These are phyloP conservation scores for Microplitis deprimator DNA, from an alignment of 2,888 invertebrate species.

Conservation along the genomic window DNA sequence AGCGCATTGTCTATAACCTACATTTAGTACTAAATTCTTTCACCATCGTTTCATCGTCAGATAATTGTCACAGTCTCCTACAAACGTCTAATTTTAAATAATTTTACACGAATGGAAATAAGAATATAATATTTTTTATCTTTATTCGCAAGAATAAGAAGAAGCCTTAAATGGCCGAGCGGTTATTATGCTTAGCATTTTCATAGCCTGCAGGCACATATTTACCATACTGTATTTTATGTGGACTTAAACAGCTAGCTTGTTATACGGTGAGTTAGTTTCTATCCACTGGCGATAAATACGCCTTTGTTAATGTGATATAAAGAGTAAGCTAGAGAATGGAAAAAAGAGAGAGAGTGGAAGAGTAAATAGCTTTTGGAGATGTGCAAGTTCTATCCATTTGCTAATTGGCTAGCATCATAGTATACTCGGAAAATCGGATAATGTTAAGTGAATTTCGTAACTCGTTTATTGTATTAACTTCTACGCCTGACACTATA, in stretches of 20 bases:
- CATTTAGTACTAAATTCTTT: neutral
- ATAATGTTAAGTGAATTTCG: slow-evolving; percentile 35
- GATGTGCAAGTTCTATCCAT: slow-evolving; percentile 31
- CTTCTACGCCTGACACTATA: neutral
- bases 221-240: slow-evolving; percentile 14
- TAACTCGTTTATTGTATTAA: slow-evolving; percentile 23
- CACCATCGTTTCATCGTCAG: neutral
- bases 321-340: slow-evolving; percentile 5
- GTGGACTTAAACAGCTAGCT: slow-evolving; percentile 7
- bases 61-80: neutral
- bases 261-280: neutral
- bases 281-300: slow-evolving; percentile 23
- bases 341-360: neutral
- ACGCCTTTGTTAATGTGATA: slow-evolving; percentile 24
- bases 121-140: neutral
- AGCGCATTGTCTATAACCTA: neutral
- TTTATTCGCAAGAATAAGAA: neutral
- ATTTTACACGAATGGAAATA: neutral
- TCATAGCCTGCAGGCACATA: slow-evolving; percentile 7
- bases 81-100: neutral
- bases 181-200: neutral
- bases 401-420: slow-evolving; percentile 40
- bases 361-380: neutral
- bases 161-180: neutral
- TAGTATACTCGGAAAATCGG: slow-evolving; percentile 15